These are phyloP conservation scores for Sylvietta virens DNA, from an alignment of 2,113 vertebrate genomes.

Conservation along the genomic window DNA sequence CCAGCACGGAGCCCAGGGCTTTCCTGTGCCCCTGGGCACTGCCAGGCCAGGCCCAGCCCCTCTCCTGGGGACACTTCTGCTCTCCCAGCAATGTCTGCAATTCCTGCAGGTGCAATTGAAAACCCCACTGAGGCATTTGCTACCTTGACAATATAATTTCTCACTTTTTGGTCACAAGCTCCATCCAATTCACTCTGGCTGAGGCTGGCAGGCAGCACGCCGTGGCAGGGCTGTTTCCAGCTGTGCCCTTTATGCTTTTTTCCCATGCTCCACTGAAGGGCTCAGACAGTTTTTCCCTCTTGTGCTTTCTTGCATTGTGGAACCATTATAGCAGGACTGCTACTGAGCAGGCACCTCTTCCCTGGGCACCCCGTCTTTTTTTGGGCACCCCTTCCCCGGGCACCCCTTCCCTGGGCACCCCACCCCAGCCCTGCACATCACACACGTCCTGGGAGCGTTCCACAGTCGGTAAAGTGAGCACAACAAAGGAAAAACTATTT, in stretches of 20 bases:
- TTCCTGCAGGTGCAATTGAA: slow-evolving; percentile 14
- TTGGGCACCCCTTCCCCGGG: too few relatives aligned
- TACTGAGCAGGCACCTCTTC: neutral
- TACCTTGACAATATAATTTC: slow-evolving; percentile 37
- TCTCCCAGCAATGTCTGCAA: neutral
- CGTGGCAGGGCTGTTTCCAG: neutral
- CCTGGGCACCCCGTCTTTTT: neutral
- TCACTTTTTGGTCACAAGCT: slow-evolving; percentile 23
- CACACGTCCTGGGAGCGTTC: accelerated
- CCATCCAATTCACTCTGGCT: neutral
- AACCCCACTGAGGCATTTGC: slow-evolving; percentile 41
- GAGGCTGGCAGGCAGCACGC: neutral
- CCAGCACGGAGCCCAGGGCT: neutral
- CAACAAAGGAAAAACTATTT: neutral
- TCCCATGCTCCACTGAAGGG: neutral
- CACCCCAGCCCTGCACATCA: neutral
- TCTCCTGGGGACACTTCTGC: neutral
- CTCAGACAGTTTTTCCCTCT: neutral
- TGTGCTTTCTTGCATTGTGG: neutral
- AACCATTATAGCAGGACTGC: neutral
- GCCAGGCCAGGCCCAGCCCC: neutral
- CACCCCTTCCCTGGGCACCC: neutral
- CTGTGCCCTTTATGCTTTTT: neutral
- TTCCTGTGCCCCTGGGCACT: neutral
- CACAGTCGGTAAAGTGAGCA: neutral